Evolutionary conservation across 2,113 vertebrate species (phyloP), one percentile per base, ranked within the genome.

Genomic region (Dicaeum eximium): DNA sequence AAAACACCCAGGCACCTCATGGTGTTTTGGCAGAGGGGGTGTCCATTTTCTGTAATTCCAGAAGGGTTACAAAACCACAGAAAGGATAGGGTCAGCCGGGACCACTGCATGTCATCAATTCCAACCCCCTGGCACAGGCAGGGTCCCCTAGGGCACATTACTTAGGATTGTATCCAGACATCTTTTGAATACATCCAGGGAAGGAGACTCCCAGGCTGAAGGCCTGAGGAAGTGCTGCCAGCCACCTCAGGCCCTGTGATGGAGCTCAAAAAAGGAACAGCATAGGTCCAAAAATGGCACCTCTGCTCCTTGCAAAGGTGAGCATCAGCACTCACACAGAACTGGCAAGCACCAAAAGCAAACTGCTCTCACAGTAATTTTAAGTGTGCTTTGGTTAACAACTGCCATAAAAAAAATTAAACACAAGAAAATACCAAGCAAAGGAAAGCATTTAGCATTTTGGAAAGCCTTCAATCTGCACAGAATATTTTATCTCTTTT

Each of bases 381-480:
- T 12, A 44, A 61, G 12, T 22, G 33, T 40, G 47, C 37, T 64
- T 75, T 30, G 25, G 62, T 61, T 92, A 85, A 90, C 3, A 4
- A 69, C 62, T 80, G n/a, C 37, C 57, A 61, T 31, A 7, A 70
- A 91, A 56, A 92, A 53, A 54, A 45, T 13, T 4, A 57, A 87
- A 86, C 54, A 61, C 10, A 80, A 82, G 31, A 67, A 73, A 92
- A n/a, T n/a, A n/a, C n/a, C n/a, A n/a, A n/a, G n/a, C 37, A 82
- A 95, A 85, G 62, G 38, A 91, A 91, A 86, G 28, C 4, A n/a
- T 54, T 90, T 62, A 80, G 35, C 8, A 2, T 82, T 88, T 82
- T 86, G 62, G 87, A 90, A 95, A 83, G 58, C 21, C 47, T 93
- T 90, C 40, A 17, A 14, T 57, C 70, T 70, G 22, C 28, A n/a